Percentiles rank a stretch among this genome's conserved stretches.
Evolutionary conservation across 37 sponge, comb jelly and placozoan species (phyloP).

Genomic region (Bolinopsis microptera): DNA sequence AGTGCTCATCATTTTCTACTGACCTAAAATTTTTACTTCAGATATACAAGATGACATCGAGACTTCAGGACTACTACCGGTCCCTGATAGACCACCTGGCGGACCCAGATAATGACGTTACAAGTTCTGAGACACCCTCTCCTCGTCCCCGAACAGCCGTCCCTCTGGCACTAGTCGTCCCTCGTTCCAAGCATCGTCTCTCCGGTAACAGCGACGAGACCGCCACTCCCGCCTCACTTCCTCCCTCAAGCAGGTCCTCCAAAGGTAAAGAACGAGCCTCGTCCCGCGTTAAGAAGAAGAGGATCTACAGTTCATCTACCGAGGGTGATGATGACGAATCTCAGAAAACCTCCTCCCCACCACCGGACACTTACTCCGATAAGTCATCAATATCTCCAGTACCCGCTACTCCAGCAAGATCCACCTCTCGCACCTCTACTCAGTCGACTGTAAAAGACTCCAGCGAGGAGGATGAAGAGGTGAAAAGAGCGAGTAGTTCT

Average conservation of each 20-base stretch:
- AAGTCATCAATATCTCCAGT: background rate
- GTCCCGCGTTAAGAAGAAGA: background rate
- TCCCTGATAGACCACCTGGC: conserved; percentile 15
- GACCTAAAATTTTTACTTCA: too few species aligned
- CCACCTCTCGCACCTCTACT: background rate
- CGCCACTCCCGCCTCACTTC: background rate
- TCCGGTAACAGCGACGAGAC: background rate
- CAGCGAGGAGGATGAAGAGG: background rate
- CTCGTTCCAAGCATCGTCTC: background rate
- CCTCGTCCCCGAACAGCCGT: background rate
- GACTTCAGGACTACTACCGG: conserved; percentile 6
- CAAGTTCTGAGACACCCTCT: background rate
- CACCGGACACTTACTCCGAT: background rate
- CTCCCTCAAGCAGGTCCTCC: background rate
- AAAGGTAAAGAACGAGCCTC: conserved; percentile 41
- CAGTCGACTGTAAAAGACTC: background rate
- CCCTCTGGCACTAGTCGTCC: conserved; percentile 13
- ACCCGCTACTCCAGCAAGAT: background rate
- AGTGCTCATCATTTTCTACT: too few species aligned
- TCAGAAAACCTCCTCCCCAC: background rate
- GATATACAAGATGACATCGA: conserved; percentile 44
- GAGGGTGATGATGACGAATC: background rate
- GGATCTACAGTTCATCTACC: background rate
- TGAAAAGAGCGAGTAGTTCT: background rate
- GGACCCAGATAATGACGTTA: background rate